Percentiles rank a stretch among this genome's conserved stretches.
Conservation (phyloP, 2,113 vertebrate genomes). For the Dasyornis broadbenti region DNA sequence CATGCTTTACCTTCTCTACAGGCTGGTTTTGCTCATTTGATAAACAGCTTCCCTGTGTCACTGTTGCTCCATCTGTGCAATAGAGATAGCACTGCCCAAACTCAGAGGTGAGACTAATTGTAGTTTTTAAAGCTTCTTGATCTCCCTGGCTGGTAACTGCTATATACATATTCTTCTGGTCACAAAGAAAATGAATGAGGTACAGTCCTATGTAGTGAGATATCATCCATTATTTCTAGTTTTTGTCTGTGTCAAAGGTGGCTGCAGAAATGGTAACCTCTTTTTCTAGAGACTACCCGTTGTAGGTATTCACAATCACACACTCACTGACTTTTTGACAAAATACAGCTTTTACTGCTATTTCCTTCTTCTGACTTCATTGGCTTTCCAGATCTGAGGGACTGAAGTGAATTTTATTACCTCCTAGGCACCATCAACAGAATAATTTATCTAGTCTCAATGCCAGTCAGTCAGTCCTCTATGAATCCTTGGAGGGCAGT, state of each 20-base stretch:
- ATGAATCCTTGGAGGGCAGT: slow-evolving; percentile 16
- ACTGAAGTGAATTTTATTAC: slow-evolving; percentile 31
- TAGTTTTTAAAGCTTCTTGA: slow-evolving; percentile 11
- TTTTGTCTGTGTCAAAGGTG: not conserved
- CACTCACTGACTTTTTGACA: not conserved
- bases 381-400: slow-evolving; percentile 1
- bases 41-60: not conserved
- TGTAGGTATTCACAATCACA: slow-evolving; percentile 33
- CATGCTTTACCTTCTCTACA: not conserved
- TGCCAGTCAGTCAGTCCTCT: not conserved
- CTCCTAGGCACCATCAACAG: not conserved
- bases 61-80: not conserved
- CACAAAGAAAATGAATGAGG: not conserved
- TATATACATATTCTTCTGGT: slow-evolving; percentile 4
- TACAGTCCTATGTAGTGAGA: not conserved
- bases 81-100: slow-evolving; percentile 1
- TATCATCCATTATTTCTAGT: not conserved
- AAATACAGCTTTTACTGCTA: slow-evolving; percentile 1
- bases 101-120: not conserved
- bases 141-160: not conserved
- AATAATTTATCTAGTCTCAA: slow-evolving; percentile 25
- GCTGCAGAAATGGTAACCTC: not conserved
- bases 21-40: not conserved
- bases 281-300: not conserved
- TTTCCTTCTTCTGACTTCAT: not conserved